Evolutionary conservation across 2,113 vertebrate genomes (phyloP), one percentile per base, ranked within the genome.

Genomic region (Crotalus viridis): DNA sequence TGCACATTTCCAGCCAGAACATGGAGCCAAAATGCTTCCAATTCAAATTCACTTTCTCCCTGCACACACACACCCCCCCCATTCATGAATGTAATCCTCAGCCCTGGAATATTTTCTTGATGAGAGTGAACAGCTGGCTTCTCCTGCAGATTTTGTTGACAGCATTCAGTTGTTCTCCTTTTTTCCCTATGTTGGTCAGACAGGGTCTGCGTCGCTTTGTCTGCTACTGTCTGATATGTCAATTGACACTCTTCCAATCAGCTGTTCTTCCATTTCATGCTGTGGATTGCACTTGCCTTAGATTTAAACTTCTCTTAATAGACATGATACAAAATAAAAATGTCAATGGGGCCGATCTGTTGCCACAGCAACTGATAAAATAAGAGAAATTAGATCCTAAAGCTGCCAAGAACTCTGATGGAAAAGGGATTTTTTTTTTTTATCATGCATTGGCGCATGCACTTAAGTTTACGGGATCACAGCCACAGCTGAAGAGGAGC

Each of bases 181-280:
- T 1, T 51, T 21, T 9, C 57, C 89, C 91, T 90, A 95, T 93
- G 89, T 95, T 10, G 39, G 52, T 90, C 97, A 97, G 97, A 97
- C 97, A 91, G 96, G 59, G 93, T 95, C 96, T 97, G 94, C 96
- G 95, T 97, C 94, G 85, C 96, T 97, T 96, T 97, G 97, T 97
- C 97, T 98, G 97, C 97, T 97, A 97, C 97, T 96, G 97, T 98
- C 98, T 98, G 97, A 97, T 97, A 97, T 97, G 97, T 97, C 97
- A 97, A 96, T 94, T 96, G 94, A 94, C 93, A 93, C 95, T 96
- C 2, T 94, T 97, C 96, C 95, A 96, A 0, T 91, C 97, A 98
- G 98, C 97, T 98, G 97, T 97, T 97, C 95, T 94, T 96, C 95
- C 95, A 95, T 97, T 98, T 98, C 97, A 97, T 94, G 94, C 95